Conservation (phyloP, 2,113 vertebrate species). For the Hiodon alosoides region DNA sequence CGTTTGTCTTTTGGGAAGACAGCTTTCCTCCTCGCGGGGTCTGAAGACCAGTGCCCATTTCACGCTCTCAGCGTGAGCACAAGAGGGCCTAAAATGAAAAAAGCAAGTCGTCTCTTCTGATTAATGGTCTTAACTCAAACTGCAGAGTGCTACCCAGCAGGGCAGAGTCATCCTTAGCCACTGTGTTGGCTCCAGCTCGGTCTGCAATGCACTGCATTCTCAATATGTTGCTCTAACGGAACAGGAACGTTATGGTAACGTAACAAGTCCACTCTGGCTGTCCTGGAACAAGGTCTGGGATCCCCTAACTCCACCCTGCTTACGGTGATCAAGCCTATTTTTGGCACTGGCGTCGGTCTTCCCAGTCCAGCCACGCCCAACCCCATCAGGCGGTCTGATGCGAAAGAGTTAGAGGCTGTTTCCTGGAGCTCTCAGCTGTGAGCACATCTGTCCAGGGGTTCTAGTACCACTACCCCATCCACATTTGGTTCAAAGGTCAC, state of each 20-base stretch:
- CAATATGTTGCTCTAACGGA: no score
- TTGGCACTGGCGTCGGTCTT: conserved; percentile 52
- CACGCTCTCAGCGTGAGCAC: conserved; percentile 45
- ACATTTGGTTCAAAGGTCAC: conserved; percentile 63
- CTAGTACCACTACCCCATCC: conserved; percentile 53
- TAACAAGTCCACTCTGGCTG: no score
- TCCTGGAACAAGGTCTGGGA: no score
- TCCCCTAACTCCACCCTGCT: no score
- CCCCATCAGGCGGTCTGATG: conserved; percentile 51
- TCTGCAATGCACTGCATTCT: background rate
- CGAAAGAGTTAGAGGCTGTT: conserved; percentile 58
- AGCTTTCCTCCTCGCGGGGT: conserved; percentile 60
- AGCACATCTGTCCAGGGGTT: conserved; percentile 62
- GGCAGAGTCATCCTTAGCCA: background rate
- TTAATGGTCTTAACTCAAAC: background rate
- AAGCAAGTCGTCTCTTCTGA: background rate
- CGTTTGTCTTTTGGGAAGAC: conserved; percentile 64
- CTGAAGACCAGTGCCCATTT: conserved; percentile 59
- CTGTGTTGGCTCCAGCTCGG: background rate
- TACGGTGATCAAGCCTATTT: conserved; percentile 13
- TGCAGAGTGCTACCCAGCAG: background rate
- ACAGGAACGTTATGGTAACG: no score
- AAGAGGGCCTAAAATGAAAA: conserved; percentile 47
- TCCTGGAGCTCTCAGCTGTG: conserved; percentile 69
- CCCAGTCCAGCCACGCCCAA: conserved; percentile 28